phyloP scores from a whole-genome alignment of 2,113 vertebrate species.

The Clarias batrachus region DNA sequence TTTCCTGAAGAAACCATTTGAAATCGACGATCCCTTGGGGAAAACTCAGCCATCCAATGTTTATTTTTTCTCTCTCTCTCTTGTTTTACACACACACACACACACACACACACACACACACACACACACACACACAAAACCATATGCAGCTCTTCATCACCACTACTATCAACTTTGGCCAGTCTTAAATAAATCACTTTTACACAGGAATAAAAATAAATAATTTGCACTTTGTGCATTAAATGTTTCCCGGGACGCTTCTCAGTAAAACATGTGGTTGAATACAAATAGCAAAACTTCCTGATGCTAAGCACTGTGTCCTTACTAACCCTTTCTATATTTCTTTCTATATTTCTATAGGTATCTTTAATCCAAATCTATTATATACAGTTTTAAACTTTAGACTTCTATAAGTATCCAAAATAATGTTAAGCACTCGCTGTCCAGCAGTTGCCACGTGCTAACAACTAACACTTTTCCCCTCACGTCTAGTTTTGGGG shows the following conservation, averaged over 20 bases:
- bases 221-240: background rate
- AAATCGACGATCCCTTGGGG: slow-evolving; percentile 15
- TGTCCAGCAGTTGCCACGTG: background rate
- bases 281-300: background rate
- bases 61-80: slow-evolving; percentile 20
- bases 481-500: background rate
- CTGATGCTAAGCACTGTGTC: background rate
- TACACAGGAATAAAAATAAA: background rate
- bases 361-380: background rate
- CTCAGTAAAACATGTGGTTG: background rate
- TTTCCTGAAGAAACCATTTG: slow-evolving; percentile 31
- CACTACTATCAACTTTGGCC: background rate
- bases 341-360: background rate
- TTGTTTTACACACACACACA: background rate
- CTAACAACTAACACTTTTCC: background rate
- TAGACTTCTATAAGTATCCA: background rate
- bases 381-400: background rate
- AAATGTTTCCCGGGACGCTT: background rate
- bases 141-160: slow-evolving; percentile 20
- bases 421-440: background rate
- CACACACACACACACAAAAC: slow-evolving; percentile 1
- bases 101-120: background rate
- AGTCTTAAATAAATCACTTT: slow-evolving; percentile 11
- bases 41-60: slow-evolving; percentile 5
- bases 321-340: background rate